A percentile compares a stretch with the other conserved stretches of the same genome.
Evolutionary conservation across 2,113 vertebrate genomes (phyloP).

Genomic region (Synchiropus splendidus): DNA sequence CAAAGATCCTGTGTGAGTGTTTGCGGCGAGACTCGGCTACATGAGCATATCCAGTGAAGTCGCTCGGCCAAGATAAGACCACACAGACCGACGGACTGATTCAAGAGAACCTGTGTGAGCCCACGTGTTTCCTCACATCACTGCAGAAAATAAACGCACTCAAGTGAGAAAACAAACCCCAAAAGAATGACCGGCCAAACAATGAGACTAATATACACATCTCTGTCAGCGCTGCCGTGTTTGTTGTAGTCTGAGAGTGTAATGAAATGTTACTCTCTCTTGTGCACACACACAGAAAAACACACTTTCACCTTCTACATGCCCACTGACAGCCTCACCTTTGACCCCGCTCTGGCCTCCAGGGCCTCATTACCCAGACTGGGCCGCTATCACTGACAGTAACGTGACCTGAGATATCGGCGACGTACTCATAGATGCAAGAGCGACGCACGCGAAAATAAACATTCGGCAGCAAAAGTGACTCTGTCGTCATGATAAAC

Average conservation of each 20-base stretch:
- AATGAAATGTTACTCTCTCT: constrained; percentile 16
- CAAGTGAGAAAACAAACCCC: constrained; percentile 30
- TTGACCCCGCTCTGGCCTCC: constrained; percentile 34
- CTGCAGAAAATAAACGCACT: constrained; percentile 38
- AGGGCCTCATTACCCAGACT: constrained; percentile 49
- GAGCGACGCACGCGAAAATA: constrained; percentile 39
- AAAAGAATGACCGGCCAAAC: constrained; percentile 20
- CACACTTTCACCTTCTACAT: constrained; percentile 6
- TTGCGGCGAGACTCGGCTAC: constrained; percentile 38
- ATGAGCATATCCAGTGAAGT: constrained; percentile 24
- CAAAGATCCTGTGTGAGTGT: too few relatives aligned
- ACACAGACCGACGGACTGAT: constrained; percentile 35
- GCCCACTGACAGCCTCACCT: constrained; percentile 27
- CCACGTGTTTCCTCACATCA: constrained; percentile 37
- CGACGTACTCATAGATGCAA: not conserved
- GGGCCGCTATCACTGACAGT: constrained; percentile 43
- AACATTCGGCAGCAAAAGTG: constrained; percentile 24
- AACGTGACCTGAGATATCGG: constrained; percentile 15
- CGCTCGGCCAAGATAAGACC: too few relatives aligned
- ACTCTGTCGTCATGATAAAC: constrained; percentile 18
- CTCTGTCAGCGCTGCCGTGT: constrained; percentile 8
- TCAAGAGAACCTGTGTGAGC: constrained; percentile 24
- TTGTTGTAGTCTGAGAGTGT: constrained; percentile 8
- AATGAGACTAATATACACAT: constrained; percentile 18
- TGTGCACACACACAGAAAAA: constrained; percentile 8